Evolutionary conservation across 2,113 vertebrate genomes (phyloP).

Genomic region (Pelmatolapia mariae): DNA sequence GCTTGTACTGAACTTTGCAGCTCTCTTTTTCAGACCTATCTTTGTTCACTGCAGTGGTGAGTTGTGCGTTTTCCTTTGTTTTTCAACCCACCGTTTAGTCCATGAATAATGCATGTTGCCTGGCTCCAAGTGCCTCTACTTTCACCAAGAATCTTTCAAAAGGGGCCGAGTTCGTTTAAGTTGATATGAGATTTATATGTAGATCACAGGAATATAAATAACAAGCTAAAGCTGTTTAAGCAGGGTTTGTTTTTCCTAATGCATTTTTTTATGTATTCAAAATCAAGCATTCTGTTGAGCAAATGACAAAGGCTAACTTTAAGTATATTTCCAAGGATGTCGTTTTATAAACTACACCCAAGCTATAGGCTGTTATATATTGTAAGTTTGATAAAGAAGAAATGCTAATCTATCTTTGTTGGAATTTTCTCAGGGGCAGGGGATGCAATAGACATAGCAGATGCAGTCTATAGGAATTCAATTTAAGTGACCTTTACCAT

Average conservation of each 20-base stretch:
- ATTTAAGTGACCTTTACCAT: constrained; percentile 16
- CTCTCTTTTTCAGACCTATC: not conserved
- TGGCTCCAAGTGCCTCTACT: not conserved
- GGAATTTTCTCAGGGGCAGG: not conserved
- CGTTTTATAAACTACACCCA: not conserved
- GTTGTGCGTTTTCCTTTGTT: not conserved
- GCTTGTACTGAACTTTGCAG: not conserved
- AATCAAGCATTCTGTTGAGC: not conserved
- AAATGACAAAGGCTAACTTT: not conserved
- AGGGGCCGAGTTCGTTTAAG: not conserved
- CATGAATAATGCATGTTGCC: not conserved
- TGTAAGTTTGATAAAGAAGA: not conserved
- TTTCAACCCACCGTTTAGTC: not conserved
- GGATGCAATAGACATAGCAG: not conserved
- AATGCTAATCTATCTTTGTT: constrained; percentile 11
- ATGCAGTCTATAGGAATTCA: not conserved
- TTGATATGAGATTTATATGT: not conserved
- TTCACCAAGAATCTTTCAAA: not conserved
- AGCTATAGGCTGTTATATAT: constrained; percentile 20
- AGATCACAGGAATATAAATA: not conserved
- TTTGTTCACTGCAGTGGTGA: not conserved
- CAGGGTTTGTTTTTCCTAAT: not conserved
- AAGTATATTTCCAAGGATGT: not conserved
- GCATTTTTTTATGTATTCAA: not conserved
- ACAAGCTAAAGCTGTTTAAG: not conserved